Evolutionary conservation across 2,797 vertebrate species (phyloP), one percentile per base, ranked within the genome.

Genomic region (Chaetodon trifasciatus): DNA sequence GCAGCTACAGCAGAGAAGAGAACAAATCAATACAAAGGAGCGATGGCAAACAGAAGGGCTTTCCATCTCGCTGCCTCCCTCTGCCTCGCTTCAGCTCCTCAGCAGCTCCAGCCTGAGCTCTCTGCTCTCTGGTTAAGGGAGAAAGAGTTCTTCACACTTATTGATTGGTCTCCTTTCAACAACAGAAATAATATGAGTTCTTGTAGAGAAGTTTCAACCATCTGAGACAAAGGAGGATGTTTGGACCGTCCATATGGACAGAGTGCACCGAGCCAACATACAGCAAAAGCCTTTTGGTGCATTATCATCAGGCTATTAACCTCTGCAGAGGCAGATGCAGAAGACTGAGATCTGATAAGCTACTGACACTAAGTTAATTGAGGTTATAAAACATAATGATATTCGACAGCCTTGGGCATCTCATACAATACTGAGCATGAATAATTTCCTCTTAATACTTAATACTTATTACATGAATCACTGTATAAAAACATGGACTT

Each of bases 1-100:
- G 35, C 74, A 69, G 76, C 9, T 1, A 40, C 46, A 53, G 42
- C 35, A 56, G 53, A 39, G 21, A 21, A 49, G 42, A 68, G 47
- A 77, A 66, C 16, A 53, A 53, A 86, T 82, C 63, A 0, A 86
- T 78, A 62, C 0, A 8, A 55, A 80, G 66, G 12, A 68, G 75
- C 63, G 64, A 57, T 12, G 69, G 70, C 23, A 37, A 76, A 73
- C 50, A 80, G 57, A 67, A 39, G 37, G 32, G 7, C 49, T 76
- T 79, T 79, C 75, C 71, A 74, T 76, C 69, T 55, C 9, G 2
- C 74, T 52, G 66, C 57, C 46, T 79, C 57, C 0, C 24, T 40
- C 53, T 10, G 55, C 61, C 66, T 74, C 12, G 7, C 56, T 24
- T 46, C 78, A 50, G 5, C 57, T 64, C 63, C 39, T 35, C 68